A percentile compares a stretch with the other conserved stretches of the same genome.
These are phyloP conservation scores for Xiphophorus couchianus DNA, from an alignment of 2,113 vertebrate genomes.

Conservation along the genomic window DNA sequence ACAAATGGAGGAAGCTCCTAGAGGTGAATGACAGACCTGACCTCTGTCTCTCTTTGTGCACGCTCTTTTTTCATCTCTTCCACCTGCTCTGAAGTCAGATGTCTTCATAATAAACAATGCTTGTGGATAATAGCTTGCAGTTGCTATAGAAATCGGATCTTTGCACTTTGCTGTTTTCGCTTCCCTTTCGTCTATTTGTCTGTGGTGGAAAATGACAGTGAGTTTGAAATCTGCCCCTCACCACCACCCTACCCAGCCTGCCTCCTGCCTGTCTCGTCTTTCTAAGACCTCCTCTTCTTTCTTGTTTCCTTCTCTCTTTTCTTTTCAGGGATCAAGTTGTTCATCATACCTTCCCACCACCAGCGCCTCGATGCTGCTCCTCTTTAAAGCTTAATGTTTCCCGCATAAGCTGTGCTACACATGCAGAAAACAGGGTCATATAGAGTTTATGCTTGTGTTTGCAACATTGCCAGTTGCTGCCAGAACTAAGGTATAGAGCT, in stretches of 20 bases:
- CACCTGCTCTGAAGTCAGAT: conserved; percentile 36
- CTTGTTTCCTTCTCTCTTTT: background rate
- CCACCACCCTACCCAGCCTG: background rate
- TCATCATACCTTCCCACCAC: background rate
- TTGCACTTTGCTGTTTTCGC: conserved; percentile 30
- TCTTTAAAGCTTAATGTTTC: conserved; percentile 62
- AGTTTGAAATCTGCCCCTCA: conserved; percentile 30
- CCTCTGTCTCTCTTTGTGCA: conserved; percentile 3
- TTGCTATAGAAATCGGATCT: conserved; percentile 76
- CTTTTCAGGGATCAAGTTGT: background rate
- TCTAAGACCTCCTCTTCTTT: conserved; percentile 9
- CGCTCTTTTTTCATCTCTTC: background rate
- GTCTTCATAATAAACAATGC: conserved; percentile 58
- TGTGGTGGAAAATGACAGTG: conserved; percentile 48
- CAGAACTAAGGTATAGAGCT: conserved; percentile 29
- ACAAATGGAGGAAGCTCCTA: background rate
- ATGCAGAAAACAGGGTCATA: conserved; percentile 65
- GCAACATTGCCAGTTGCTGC: conserved; percentile 22
- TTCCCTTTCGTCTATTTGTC: conserved; percentile 13
- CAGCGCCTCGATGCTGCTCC: conserved; percentile 28
- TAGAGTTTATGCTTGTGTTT: conserved; percentile 66
- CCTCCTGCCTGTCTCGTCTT: conserved; percentile 9
- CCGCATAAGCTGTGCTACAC: conserved; percentile 62
- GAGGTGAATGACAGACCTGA: conserved; percentile 34
- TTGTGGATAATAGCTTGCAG: conserved; percentile 60